phyloP scores from a whole-genome alignment of 2,888 invertebrate species.

The Odontothrips loti region DNA sequence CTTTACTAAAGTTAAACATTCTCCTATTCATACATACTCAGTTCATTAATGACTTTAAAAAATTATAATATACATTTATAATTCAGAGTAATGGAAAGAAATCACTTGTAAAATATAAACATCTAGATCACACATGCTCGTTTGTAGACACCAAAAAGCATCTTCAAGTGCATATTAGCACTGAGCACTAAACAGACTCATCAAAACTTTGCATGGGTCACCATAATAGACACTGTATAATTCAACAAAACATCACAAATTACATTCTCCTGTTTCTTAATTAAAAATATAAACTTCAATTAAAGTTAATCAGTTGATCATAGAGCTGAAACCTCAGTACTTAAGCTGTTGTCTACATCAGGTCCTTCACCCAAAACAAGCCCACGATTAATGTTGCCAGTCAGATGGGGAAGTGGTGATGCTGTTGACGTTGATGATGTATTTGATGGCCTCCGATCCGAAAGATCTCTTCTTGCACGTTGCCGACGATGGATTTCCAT shows the following conservation, averaged over 20 bases:
- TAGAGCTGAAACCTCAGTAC: slow-evolving; percentile 15
- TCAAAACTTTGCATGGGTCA: slow-evolving; percentile 19
- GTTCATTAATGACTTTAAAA: slow-evolving; percentile 27
- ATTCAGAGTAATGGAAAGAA: slow-evolving; percentile 20
- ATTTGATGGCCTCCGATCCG: slow-evolving; percentile 11
- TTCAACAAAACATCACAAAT: slow-evolving; percentile 21
- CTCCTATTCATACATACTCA: slow-evolving; percentile 12
- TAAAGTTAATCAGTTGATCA: not conserved
- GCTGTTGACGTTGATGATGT: not conserved
- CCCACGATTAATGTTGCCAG: not conserved
- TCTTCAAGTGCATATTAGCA: not conserved
- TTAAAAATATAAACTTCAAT: not conserved
- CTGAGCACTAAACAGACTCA: slow-evolving; percentile 22
- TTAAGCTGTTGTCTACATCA: not conserved
- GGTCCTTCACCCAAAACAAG: slow-evolving; percentile 10
- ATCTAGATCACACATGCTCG: slow-evolving; percentile 26
- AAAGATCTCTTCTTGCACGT: slow-evolving; percentile 1
- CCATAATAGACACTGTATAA: slow-evolving; percentile 12
- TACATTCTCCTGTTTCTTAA: not conserved
- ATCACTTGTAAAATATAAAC: slow-evolving; percentile 23
- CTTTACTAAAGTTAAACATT: slow-evolving; percentile 23
- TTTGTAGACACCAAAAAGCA: slow-evolving; percentile 7
- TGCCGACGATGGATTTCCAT: slow-evolving; percentile 1
- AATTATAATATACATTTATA: slow-evolving; percentile 19
- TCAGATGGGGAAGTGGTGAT: slow-evolving; percentile 2